Evolutionary conservation across 2,113 vertebrate genomes (phyloP), one percentile per base, ranked within the genome.

Genomic region (Chaenocephalus aceratus): DNA sequence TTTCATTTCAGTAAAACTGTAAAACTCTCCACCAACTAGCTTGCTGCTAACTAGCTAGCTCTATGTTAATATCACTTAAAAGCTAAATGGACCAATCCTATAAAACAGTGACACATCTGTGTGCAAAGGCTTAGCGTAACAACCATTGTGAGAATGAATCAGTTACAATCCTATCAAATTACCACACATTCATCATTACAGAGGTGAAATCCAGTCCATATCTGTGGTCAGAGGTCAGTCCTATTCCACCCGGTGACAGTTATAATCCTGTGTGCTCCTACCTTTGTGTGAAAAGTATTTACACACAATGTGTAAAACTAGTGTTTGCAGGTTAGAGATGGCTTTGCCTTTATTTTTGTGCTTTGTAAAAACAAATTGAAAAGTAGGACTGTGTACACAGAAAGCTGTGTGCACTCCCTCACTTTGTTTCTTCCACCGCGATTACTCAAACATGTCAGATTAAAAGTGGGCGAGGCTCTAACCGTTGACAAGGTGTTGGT

Each of bases 191-290:
- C n/a, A 51, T 46, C 12, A 6, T 66, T 58, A 5, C 41, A 21
- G 48, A 16, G 0, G 13, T 51, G 16, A 77, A 56, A 36, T 69
- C 23, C 4, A 72, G 26, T 21, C 59, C 0, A 14, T 67, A 58
- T 13, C 23, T 63, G 34, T 18, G 34, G 62, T 34, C 36, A 83
- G 9, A 66, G 64, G 69, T 58, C 56, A 79, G 49, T 16, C 11
- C 49, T 57, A 16, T 12, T 63, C n/a, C 14, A 45, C 5, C 36
- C 48, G 5, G 5, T 64, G 18, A 49, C 30, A 56, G 34, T 64
- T 49, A 2, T n/a, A 11, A 36, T 14, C 5, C 7, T 34, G 13
- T 63, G 8, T 5, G 58, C 45, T 45, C 14, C 14, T 2, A 23
- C 52, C 10, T 34, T 12, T 1, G 30, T 0, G 16, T 44, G 8